Conservation (phyloP, 2,113 vertebrate species). For the Solea senegalensis region DNA sequence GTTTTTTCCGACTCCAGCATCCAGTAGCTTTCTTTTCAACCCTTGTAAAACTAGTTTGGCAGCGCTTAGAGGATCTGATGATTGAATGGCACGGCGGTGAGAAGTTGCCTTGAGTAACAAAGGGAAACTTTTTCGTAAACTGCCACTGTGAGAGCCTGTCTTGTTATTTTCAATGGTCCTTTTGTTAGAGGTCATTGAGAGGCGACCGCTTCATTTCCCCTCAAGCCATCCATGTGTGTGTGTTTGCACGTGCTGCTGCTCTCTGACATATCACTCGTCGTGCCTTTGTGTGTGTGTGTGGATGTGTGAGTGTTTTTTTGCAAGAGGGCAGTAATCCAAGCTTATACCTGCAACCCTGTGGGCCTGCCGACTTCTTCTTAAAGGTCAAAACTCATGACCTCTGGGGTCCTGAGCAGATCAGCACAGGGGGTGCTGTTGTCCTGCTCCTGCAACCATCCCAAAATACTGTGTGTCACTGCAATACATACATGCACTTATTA, state of each 20-base stretch:
- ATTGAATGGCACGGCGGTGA: conserved; percentile 50
- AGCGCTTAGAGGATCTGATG: conserved; percentile 23
- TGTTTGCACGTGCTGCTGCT: conserved; percentile 29
- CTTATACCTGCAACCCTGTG: conserved; percentile 69
- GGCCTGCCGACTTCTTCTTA: conserved; percentile 77
- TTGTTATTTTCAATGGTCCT: conserved; percentile 76
- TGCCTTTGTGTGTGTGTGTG: conserved; percentile 42
- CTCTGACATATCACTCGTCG: conserved; percentile 59
- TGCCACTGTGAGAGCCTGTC: conserved; percentile 62
- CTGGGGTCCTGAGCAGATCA: conserved; percentile 84
- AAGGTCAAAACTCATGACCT: conserved; percentile 84
- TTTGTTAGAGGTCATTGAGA: conserved; percentile 76
- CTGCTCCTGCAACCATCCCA: conserved; percentile 17
- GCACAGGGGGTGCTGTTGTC: conserved; percentile 75
- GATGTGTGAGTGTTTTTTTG: conserved; percentile 24
- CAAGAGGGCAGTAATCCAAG: conserved; percentile 47
- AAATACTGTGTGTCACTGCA: background rate
- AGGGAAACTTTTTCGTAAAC: conserved; percentile 69
- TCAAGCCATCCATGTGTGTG: conserved; percentile 52
- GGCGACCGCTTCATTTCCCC: conserved; percentile 74
- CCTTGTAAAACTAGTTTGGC: conserved; percentile 44
- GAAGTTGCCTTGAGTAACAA: conserved; percentile 66
- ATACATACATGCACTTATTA: too few species aligned
- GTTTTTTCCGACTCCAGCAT: conserved; percentile 17
- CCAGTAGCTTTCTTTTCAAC: conserved; percentile 37